A percentile compares a stretch with the other conserved stretches of the same genome.
phyloP scores from a whole-genome alignment of 1,140 invertebrate species.

The Drosophila nannoptera region DNA sequence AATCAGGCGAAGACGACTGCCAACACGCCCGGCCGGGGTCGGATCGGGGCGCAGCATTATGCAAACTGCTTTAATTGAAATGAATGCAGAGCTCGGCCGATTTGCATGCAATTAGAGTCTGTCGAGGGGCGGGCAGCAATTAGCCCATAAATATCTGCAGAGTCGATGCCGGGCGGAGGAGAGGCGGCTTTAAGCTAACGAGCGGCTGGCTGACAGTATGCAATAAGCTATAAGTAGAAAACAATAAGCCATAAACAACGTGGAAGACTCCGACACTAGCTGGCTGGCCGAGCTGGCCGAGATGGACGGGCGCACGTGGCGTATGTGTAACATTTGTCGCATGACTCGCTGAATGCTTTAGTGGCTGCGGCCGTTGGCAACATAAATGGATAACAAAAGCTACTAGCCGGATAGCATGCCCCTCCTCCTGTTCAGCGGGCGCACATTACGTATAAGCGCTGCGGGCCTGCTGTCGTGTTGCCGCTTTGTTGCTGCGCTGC shows the following conservation, averaged over 20 bases:
- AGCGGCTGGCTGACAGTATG: not conserved
- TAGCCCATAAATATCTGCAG: not conserved
- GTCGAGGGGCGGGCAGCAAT: no score
- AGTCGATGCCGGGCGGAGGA: not conserved
- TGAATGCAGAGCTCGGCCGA: no score
- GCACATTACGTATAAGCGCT: slow-evolving; percentile 7
- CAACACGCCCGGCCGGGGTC: no score
- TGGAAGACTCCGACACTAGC: not conserved
- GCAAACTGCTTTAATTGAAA: not conserved
- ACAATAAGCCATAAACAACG: slow-evolving; percentile 6
- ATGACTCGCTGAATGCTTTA: slow-evolving; percentile 38
- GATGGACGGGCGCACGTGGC: slow-evolving; percentile 44
- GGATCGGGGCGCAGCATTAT: not conserved
- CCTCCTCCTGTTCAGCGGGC: slow-evolving; percentile 2
- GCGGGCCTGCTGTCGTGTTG: slow-evolving; percentile 10
- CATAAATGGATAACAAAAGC: slow-evolving; percentile 41
- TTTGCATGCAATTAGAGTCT: no score
- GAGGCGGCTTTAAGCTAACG: not conserved
- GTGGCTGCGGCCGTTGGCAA: slow-evolving; percentile 9
- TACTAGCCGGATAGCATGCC: not conserved
- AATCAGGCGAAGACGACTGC: no score
- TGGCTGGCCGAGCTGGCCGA: slow-evolving; percentile 12
- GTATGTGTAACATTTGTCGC: slow-evolving; percentile 61
- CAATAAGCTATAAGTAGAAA: slow-evolving; percentile 23
- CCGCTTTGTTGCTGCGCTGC: slow-evolving; percentile 27